Base-by-base conservation (phyloP, 1,140 invertebrate genomes). In the Trachelipus rathkii region DNA sequence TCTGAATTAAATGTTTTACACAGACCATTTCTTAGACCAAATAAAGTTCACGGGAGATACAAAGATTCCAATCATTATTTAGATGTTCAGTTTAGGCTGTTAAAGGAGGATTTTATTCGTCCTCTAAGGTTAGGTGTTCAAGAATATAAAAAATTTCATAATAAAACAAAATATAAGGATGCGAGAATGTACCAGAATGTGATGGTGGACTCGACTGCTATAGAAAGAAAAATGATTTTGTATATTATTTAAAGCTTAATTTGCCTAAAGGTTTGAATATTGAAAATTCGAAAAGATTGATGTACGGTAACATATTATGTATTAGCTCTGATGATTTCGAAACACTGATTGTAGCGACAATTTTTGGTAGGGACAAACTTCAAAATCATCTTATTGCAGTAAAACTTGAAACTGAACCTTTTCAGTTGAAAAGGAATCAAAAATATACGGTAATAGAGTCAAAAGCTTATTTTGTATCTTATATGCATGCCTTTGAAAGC, bases 61-160 rank as follows among this genome's bases (percentile, higher is more conserved):
- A 79, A 84, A 8, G 84, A 87, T 82, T 85, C 89, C 0, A 86
- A 91, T 43, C 89, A 93, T 79, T 95, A 95, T 82, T 84, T 95
- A 11, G 91, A 93, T 82, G 87, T 90, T 0, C 93, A 95, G 81
- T 93, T 92, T 82, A 84, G 91, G 11, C 84, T 94, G 3, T 83
- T 95, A 23, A 83, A 91, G 11, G 92, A 94, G 85, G 93, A 95
- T 84, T 81, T 81, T 77, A 71, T 81, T 0, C 72, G 75, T 11
- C 79, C 79, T 13, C 60, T 81, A 21, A 78, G 79, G 23, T 33
- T 33, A 33, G 33, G 33, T 3, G 33, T 33, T 33, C 33, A 33
- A 6, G 33, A 33, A 6, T 33, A 33, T 6, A 33, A 33, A 33
- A 33, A 33, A 33, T 33, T 33, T 33, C 33, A 33, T 33, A 33